Evolutionary conservation across 2,888 invertebrate species (phyloP), one percentile per base, ranked within the genome.

Genomic region (Parnassius smintheus): DNA sequence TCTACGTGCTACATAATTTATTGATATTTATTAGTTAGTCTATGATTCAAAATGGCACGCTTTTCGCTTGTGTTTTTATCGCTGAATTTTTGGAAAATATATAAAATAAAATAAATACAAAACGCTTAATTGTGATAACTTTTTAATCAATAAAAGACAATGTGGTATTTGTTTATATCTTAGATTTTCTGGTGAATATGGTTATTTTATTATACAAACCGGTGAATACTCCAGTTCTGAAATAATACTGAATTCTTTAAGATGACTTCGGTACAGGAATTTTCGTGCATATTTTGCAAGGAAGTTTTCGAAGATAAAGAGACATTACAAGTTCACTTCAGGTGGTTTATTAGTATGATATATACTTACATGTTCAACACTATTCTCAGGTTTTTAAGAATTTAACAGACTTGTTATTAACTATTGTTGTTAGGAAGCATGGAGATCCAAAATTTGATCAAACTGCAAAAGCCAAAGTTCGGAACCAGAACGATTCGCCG

Each of bases 321-420:
- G 77, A 92, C 90, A 59, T 81, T 94, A 66, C 93, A 93, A 76
- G 90, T 92, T 69, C 94, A 94, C 83, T 94, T 94, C 79, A 93
- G 94, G 94, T 94, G 25, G 12, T 25, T 35, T 7, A 35, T 35
- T 35, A 18, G 18, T 18, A 35, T 35, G 4, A 35, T 35, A 35
- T 4, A 4, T 35, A 7, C 35, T 35, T 35, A 4, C 35, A 4
- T 25, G 25, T 25, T 35, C 35, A 35, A 35, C 4, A 35, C 4
- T 35, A 35, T 35, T 35, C 35, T 35, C 35, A 35, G 7, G 35
- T 35, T 35, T 35, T 35, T 35, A 44, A 10, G 11, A 11, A 11
- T 44, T 10, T 11, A 44, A 44, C 44, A 44, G 9, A 49, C 22
- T 44, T 42, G 48, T 42, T 60, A 67, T 68, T 51, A 46, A 44